Evolutionary conservation across 2,113 vertebrate genomes (phyloP).

Genomic region (Pogonocichla stellata): DNA sequence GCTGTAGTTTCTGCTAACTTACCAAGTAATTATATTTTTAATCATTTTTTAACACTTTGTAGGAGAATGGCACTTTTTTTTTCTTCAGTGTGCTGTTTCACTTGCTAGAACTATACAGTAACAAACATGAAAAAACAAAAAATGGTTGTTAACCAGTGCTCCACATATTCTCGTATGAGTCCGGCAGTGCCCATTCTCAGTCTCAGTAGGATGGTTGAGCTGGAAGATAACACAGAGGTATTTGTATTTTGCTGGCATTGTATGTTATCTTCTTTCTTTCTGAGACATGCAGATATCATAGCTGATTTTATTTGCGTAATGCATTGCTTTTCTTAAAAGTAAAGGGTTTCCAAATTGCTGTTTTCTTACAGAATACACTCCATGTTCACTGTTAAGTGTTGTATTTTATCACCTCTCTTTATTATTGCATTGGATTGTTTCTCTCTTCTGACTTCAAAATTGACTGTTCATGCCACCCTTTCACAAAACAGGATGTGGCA

Average conservation of each 20-base stretch:
- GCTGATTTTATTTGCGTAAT: background rate
- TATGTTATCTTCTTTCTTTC: background rate
- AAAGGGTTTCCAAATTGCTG: background rate
- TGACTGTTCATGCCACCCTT: background rate
- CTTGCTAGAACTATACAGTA: background rate
- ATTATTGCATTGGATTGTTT: background rate
- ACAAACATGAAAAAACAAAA: background rate
- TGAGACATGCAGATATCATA: background rate
- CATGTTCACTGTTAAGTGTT: background rate
- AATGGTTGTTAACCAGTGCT: background rate
- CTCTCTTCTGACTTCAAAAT: background rate
- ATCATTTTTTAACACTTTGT: background rate
- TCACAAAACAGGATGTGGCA: background rate
- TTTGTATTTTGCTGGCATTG: background rate
- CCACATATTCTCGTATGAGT: fast-evolving
- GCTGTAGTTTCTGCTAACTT: background rate
- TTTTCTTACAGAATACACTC: background rate
- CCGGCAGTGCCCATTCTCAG: background rate
- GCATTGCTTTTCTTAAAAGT: background rate
- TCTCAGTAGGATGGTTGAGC: background rate
- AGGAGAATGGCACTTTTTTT: background rate
- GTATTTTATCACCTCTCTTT: background rate
- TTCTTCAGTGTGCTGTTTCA: background rate
- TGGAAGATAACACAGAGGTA: background rate
- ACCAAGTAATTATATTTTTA: background rate